A percentile compares a stretch with the other conserved stretches of the same genome.
Evolutionary conservation across 2,888 invertebrate genomes (phyloP).

Genomic region (Suillia variegata): DNA sequence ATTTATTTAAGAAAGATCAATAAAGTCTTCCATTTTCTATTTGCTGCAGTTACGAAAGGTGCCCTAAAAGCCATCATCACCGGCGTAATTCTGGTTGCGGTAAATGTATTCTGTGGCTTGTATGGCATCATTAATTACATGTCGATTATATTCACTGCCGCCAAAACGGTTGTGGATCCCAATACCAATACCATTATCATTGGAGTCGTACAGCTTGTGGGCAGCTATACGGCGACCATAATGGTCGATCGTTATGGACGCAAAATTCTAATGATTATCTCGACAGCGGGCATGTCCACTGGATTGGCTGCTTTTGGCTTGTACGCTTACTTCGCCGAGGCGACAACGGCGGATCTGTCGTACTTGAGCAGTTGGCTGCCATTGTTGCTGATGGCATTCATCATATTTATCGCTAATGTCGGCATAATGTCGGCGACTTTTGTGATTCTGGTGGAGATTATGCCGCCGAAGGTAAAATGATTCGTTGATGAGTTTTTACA

Average conservation of each 20-base stretch:
- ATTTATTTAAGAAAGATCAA: too few species aligned
- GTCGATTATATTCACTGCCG: conserved; percentile 45
- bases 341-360: conserved; percentile 31
- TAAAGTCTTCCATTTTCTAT: too few species aligned
- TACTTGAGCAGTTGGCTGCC: conserved; percentile 42
- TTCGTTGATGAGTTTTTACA: too few species aligned
- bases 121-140: conserved; percentile 51
- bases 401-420: conserved; percentile 47
- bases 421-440: conserved; percentile 47
- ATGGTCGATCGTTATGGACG: conserved; percentile 48
- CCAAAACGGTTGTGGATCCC: conserved; percentile 45
- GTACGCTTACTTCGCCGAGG: conserved; percentile 42
- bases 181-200: conserved; percentile 51
- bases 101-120: conserved; percentile 45
- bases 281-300: conserved; percentile 39
- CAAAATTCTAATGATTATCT: conserved; percentile 41
- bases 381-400: conserved; percentile 42
- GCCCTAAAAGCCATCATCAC: conserved; percentile 40
- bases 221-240: conserved; percentile 40
- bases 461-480: conserved; percentile 46
- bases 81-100: conserved; percentile 39
- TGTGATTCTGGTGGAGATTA: conserved; percentile 48
- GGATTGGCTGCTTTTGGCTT: conserved; percentile 43
- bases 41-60: conserved; percentile 36
- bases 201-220: conserved; percentile 48